Evolutionary conservation across 2,113 vertebrate species (phyloP).

Genomic region (Carettochelys insculpta): DNA sequence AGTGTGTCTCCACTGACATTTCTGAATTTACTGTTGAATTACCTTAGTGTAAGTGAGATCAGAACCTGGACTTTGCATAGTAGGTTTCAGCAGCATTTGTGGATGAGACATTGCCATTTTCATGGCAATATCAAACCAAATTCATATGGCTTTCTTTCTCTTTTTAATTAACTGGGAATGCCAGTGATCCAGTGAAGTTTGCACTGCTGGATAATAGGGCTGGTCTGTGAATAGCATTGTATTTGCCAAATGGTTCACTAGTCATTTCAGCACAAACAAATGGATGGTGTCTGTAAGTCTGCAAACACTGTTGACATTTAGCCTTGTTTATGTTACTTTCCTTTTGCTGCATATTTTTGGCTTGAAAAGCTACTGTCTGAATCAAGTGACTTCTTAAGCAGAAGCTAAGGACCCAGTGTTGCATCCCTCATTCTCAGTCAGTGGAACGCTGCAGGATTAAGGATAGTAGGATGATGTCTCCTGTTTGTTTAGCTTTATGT

Average conservation of each 20-base stretch:
- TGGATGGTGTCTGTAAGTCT: constrained; percentile 80
- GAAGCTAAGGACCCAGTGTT: constrained; percentile 65
- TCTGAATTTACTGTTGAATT: background rate
- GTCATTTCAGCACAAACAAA: constrained; percentile 81
- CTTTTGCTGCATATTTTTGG: constrained; percentile 78
- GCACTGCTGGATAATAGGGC: constrained; percentile 74
- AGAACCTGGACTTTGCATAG: constrained; percentile 1
- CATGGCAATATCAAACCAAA: constrained; percentile 60
- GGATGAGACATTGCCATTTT: constrained; percentile 51
- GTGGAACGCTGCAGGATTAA: constrained; percentile 56
- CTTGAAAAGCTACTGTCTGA: constrained; percentile 76
- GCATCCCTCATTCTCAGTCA: constrained; percentile 27
- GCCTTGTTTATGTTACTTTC: constrained; percentile 83
- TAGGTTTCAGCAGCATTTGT: constrained; percentile 46
- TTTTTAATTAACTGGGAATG: constrained; percentile 75
- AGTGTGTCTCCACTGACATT: background rate
- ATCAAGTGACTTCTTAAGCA: constrained; percentile 74
- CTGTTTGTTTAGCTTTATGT: constrained; percentile 31
- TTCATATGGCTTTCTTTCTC: constrained; percentile 66
- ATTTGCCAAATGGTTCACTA: constrained; percentile 80
- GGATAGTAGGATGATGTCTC: constrained; percentile 54
- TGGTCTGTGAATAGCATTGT: constrained; percentile 70
- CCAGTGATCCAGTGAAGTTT: constrained; percentile 72
- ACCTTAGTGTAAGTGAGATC: background rate
- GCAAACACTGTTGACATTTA: constrained; percentile 82